Conservation (phyloP, 92 coral and sea anemone genomes). For the Epizoanthus scotinus region DNA sequence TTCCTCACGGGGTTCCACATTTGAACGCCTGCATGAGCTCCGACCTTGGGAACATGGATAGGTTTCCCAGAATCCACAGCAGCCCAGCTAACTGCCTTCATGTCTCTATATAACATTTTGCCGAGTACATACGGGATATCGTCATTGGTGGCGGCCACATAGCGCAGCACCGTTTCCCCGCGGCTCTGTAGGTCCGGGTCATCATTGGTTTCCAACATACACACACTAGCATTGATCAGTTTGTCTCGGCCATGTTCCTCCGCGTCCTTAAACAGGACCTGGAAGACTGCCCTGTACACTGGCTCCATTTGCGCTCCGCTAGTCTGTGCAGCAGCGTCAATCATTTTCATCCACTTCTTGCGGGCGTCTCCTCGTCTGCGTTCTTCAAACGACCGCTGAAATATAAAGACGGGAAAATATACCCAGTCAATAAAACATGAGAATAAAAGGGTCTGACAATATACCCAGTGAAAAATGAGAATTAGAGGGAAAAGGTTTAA, state of each 20-base stretch:
- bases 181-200: constrained; percentile 70
- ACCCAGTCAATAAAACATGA: neutral
- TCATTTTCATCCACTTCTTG: constrained; percentile 81
- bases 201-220: constrained; percentile 87
- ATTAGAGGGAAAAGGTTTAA: neutral
- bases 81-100: constrained; percentile 85
- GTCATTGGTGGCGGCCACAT: constrained; percentile 84
- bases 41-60: constrained; percentile 87
- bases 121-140: constrained; percentile 88
- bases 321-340: constrained; percentile 94
- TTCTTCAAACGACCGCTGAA: constrained; percentile 97
- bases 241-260: constrained; percentile 89
- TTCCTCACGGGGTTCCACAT: constrained; percentile 87
- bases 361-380: constrained; percentile 99
- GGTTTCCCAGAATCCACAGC: constrained; percentile 98
- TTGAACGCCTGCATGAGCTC: constrained; percentile 80
- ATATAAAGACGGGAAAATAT: neutral
- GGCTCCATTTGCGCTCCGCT: constrained; percentile 94
- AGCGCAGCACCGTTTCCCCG: constrained; percentile 88
- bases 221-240: constrained; percentile 69
- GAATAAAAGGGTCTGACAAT: too few species aligned
- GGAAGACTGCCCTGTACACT: constrained; percentile 91
- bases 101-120: constrained; percentile 79
- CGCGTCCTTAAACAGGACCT: constrained; percentile 86
- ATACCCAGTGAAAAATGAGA: too few species aligned